Evolutionary conservation across 64 coral and sea anemone species (phyloP), one percentile per base, ranked within the genome.

Genomic region (Pocillopora damicornis): DNA sequence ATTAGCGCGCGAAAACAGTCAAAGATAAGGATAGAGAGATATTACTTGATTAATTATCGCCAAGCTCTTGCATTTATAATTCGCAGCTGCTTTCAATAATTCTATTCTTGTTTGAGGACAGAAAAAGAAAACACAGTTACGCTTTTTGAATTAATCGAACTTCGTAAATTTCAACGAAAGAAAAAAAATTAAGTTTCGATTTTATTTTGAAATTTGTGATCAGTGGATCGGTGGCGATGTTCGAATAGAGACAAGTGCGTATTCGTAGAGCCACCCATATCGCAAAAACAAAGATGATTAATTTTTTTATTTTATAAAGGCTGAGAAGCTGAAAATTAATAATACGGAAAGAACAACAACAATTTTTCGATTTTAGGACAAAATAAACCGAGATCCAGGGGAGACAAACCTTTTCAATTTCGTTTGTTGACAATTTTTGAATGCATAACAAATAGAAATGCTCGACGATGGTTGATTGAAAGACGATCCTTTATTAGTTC

Each of bases 401-500:
- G 65, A 85, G 81, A 85, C 81, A 71, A 73, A 57, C 68, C 81
- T 38, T 59, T 85, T 85, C 37, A 72, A 68, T 85, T 85, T 85
- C 64, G 45, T 85, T 85, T 85, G 81, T 85, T 85, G 45, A 72
- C 65, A 57, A 71, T 42, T 22, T 72, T 85, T 72, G 37, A 85
- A 85, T 85, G 63, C 20, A 71, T 85, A 58, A 73, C 81, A 85
- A 85, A 85, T 85, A 71, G 72, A 51, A 18, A 83, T 73, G n/a
- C 65, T 73, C 11, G 37, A 20, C 9, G 75, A 77, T 56, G 75
- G 90, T 87, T 91, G 84, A 85, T 85, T 87, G 75, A 65, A 88
- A 89, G 81, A 93, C 76, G 60, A 60, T 86, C 57, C 76, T 84
- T 93, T 89, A 83, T 93, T 93, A 89, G 91, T 84, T 78, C 75